phyloP scores from a whole-genome alignment of 1,140 invertebrate genomes.

The Pachypsylla venusta region DNA sequence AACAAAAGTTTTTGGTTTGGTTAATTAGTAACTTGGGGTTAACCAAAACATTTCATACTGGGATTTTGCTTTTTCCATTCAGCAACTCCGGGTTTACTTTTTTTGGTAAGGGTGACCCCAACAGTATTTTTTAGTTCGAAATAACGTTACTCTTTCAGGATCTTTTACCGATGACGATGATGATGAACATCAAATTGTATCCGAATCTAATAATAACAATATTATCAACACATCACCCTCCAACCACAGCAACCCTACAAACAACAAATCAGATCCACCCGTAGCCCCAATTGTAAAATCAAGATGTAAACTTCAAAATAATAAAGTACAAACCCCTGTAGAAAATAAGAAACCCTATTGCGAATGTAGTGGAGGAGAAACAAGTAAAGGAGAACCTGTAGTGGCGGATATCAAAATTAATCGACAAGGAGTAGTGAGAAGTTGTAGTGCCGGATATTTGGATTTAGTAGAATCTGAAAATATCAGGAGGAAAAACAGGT shows the following conservation, averaged over 20 bases:
- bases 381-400: constrained; percentile 11
- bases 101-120: too few relatives aligned
- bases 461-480: constrained; percentile 54
- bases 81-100: too few relatives aligned
- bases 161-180: background rate
- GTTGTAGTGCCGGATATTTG: constrained; percentile 69
- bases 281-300: constrained; percentile 20
- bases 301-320: constrained; percentile 14
- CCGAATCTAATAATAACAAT: too few relatives aligned
- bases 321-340: background rate
- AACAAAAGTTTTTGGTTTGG: too few relatives aligned
- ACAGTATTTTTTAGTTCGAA: too few relatives aligned
- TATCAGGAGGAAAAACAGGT: constrained; percentile 1
- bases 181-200: background rate
- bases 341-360: background rate
- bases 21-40: too few relatives aligned
- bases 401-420: constrained; percentile 8
- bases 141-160: background rate
- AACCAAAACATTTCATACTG: too few relatives aligned
- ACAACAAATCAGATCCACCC: constrained; percentile 6
- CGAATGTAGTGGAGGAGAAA: constrained; percentile 2
- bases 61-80: too few relatives aligned
- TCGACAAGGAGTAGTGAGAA: constrained; percentile 32
- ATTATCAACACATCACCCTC: too few relatives aligned
- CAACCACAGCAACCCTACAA: too few relatives aligned